Percentiles rank a stretch among this genome's conserved stretches.
These are phyloP conservation scores for Abrostola tripartita DNA, from an alignment of 2,888 invertebrate species.

Conservation along the genomic window DNA sequence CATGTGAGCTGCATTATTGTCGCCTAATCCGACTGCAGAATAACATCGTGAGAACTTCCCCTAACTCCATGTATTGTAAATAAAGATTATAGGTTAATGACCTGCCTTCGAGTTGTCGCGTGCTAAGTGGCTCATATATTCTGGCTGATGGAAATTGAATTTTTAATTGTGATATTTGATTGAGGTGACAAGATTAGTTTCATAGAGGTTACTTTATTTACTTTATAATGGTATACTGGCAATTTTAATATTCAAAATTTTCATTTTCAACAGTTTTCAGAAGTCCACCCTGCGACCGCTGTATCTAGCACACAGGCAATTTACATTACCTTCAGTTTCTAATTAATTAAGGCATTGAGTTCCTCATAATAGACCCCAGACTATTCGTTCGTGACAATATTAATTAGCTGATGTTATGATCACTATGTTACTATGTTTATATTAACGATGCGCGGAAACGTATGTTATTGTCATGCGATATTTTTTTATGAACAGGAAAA, in stretches of 20 bases:
- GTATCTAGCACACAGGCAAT: no score
- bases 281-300: no score
- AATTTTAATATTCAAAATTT: no score
- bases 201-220: no score
- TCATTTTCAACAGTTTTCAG: no score
- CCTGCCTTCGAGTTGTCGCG: not conserved
- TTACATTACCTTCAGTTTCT: no score
- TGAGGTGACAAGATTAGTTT: no score
- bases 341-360: not conserved
- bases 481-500: conserved; percentile 36
- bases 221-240: no score
- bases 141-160: no score
- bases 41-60: conserved; percentile 9
- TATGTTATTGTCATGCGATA: conserved; percentile 30
- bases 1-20: conserved; percentile 35
- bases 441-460: conserved; percentile 31
- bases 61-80: not conserved
- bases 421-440: conserved; percentile 14
- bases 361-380: not conserved
- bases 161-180: no score
- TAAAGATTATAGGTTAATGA: not conserved
- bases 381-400: not conserved
- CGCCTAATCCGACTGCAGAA: conserved; percentile 15
- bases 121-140: not conserved
- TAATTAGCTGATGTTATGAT: conserved; percentile 14